Conservation (phyloP, 2,113 vertebrate species). For the Bubo bubo region DNA sequence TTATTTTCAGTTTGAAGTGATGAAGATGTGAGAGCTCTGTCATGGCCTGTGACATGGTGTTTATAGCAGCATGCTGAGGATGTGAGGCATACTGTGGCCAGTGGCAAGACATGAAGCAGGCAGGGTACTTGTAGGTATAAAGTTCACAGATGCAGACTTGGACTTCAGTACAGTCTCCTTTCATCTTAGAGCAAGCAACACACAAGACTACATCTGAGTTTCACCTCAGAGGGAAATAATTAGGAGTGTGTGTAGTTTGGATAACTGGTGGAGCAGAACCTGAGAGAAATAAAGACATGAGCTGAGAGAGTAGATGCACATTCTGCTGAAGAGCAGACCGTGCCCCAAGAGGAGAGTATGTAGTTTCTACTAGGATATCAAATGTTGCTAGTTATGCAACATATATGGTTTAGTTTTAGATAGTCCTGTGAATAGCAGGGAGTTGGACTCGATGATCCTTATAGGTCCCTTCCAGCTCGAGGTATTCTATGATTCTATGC, state of each 20-base stretch:
- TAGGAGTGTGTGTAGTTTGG: neutral
- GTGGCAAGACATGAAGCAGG: neutral
- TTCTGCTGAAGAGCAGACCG: neutral
- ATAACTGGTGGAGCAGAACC: neutral
- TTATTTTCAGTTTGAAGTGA: neutral
- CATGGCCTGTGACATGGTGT: neutral
- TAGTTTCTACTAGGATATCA: neutral
- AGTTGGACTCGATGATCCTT: neutral
- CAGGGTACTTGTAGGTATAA: neutral
- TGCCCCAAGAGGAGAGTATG: neutral
- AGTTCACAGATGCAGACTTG: neutral
- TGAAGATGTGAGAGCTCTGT: neutral
- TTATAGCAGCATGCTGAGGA: neutral
- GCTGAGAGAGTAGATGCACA: neutral
- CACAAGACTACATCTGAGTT: neutral
- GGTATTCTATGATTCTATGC: neutral
- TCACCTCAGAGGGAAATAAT: neutral
- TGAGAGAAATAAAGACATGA: neutral
- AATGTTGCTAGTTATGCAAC: neutral
- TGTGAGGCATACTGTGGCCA: neutral
- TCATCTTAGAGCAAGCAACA: neutral
- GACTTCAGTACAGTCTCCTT: neutral
- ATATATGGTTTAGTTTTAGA: neutral
- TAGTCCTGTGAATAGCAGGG: neutral
- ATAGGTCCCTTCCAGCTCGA: neutral